Conservation (phyloP, 2,888 invertebrate species). For the Cephonodes hylas region DNA sequence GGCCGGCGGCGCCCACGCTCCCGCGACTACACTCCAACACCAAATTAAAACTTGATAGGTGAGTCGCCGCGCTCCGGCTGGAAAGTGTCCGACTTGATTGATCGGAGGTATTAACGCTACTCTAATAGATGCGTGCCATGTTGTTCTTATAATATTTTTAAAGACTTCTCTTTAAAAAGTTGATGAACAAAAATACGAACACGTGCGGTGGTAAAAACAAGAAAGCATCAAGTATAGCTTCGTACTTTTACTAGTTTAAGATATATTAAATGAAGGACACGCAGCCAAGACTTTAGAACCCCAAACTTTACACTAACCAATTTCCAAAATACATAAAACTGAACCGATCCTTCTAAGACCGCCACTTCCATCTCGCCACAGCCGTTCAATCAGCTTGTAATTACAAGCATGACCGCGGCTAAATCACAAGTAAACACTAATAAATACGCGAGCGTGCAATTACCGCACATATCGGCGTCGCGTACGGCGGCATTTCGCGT, state of each 20-base stretch:
- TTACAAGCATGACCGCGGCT: not conserved
- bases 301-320: too few relatives aligned
- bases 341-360: too few relatives aligned
- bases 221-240: too few relatives aligned
- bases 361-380: too few relatives aligned
- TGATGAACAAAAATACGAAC: too few relatives aligned
- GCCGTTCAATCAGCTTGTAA: too few relatives aligned
- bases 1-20: not conserved
- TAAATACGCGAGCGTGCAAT: not conserved
- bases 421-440: not conserved
- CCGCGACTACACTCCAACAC: not conserved
- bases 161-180: not conserved
- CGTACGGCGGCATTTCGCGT: slow-evolving; percentile 23
- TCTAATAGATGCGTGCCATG: too few relatives aligned
- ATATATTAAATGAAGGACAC: too few relatives aligned
- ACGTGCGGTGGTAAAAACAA: too few relatives aligned
- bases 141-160: not conserved
- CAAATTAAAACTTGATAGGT: slow-evolving; percentile 6
- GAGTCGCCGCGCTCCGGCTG: not conserved
- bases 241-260: too few relatives aligned
- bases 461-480: slow-evolving; percentile 21
- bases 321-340: too few relatives aligned
- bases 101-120: not conserved
- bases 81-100: not conserved
- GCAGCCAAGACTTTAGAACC: too few relatives aligned